Evolutionary conservation across 2,888 invertebrate species (phyloP).

Genomic region (Galeopsomyia nigrocyanea): DNA sequence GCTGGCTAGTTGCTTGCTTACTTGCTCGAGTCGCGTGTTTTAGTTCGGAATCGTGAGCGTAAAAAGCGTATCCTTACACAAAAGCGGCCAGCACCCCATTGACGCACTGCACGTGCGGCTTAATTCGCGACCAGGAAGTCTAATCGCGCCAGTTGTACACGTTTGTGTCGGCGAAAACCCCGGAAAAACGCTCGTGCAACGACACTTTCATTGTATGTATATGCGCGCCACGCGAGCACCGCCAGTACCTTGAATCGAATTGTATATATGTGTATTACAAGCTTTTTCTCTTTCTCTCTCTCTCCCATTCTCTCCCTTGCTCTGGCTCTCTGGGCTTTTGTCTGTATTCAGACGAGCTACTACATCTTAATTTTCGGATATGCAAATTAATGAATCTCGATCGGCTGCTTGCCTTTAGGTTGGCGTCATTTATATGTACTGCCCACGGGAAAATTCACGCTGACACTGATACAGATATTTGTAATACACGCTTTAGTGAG

Average conservation of each 20-base stretch:
- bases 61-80: constrained; percentile 4
- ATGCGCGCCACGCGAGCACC: constrained; percentile 6
- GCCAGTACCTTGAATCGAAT: background rate
- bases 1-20: background rate
- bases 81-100: background rate
- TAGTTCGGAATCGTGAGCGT: background rate
- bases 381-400: constrained; percentile 25
- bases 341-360: background rate
- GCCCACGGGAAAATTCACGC: too few species aligned
- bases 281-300: background rate
- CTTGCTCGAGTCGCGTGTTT: background rate
- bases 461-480: too few species aligned
- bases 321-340: background rate
- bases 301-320: background rate
- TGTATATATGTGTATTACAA: background rate
- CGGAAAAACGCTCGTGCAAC: background rate
- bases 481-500: too few species aligned
- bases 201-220: constrained; percentile 39
- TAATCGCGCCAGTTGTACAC: background rate
- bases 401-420: background rate
- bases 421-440: too few species aligned
- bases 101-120: too few species aligned
- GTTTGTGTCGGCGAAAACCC: too few species aligned
- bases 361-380: constrained; percentile 35
- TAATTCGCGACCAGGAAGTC: background rate